Evolutionary conservation across 2,113 vertebrate species (phyloP).

Genomic region (Phycodurus eques): DNA sequence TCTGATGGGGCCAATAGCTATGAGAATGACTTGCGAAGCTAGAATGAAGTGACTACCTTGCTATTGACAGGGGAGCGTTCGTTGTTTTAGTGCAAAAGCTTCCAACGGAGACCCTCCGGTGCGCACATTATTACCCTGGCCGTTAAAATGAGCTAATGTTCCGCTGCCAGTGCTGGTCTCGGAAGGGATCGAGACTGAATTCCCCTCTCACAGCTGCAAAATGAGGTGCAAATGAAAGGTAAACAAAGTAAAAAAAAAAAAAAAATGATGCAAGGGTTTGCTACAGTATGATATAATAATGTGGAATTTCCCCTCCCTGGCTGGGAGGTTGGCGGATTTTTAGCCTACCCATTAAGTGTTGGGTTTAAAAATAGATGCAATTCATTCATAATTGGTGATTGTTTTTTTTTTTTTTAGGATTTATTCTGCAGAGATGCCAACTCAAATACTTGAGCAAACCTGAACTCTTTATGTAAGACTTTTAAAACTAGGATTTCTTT

Average conservation of each 20-base stretch:
- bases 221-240: constrained; percentile 75
- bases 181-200: constrained; percentile 52
- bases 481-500: constrained; percentile 35
- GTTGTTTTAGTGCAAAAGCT: constrained; percentile 43
- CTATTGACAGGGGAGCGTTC: constrained; percentile 64
- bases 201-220: constrained; percentile 67
- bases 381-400: background rate
- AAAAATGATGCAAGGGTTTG: constrained; percentile 7
- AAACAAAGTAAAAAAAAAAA: constrained; percentile 43
- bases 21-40: constrained; percentile 61
- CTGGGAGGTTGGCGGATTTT: constrained; percentile 3
- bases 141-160: constrained; percentile 72
- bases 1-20: constrained; percentile 58
- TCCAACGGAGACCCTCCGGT: constrained; percentile 55
- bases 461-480: background rate
- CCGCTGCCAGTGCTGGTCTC: constrained; percentile 51
- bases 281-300: constrained; percentile 33
- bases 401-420: background rate
- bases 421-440: background rate
- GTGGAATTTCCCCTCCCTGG: constrained; percentile 29
- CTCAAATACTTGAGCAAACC: background rate
- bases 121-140: constrained; percentile 68
- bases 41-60: constrained; percentile 68
- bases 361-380: background rate
- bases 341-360: background rate